Evolutionary conservation across 1,140 invertebrate genomes (phyloP), one percentile per base, ranked within the genome.

Genomic region (Heliconius himera): DNA sequence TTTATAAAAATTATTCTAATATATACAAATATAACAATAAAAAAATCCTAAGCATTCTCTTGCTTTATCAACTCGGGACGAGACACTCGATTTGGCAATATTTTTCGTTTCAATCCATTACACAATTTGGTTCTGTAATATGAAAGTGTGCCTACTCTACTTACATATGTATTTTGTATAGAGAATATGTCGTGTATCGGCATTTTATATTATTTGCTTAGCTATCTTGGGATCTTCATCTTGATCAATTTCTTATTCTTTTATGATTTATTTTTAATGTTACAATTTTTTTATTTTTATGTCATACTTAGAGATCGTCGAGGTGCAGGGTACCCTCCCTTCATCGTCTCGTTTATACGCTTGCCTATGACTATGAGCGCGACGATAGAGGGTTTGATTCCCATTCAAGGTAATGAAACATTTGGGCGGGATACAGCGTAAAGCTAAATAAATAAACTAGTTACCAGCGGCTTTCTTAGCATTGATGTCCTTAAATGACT

Each of bases 81-180:
- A 66, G 56, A 66, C 56, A 13, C 22, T 66, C 56, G 56, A 66
- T 66, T 66, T 66, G 9, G 56, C 56, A 66, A 66, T 66, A 66
- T 66, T 66, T 66, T 66, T 66, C 22, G 11, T 26, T 66, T 66
- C 56, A 66, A 66, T 66, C 22, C 56, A 66, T 26, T 66, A 66
- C 56, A 66, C 56, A 29, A 66, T 66, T 66, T 26, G 20, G 56
- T 66, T 66, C 11, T 26, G 22, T 66, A 66, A 66, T 66, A 60
- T 26, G 13, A 60, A 26, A 26, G 0, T 20, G 54, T 56, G 6
- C n/a, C 6, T 56, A 56, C 54, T 22, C 54, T 56, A 56, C 54
- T 56, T 60, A 26, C n/a, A 60, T 66, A 66, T 66, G 56, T 66
- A 29, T 66, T 66, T 66, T 26, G 11, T 66, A 66, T 66, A 66